phyloP scores from a whole-genome alignment of 2,113 vertebrate genomes.

The Proteles cristata region DNA sequence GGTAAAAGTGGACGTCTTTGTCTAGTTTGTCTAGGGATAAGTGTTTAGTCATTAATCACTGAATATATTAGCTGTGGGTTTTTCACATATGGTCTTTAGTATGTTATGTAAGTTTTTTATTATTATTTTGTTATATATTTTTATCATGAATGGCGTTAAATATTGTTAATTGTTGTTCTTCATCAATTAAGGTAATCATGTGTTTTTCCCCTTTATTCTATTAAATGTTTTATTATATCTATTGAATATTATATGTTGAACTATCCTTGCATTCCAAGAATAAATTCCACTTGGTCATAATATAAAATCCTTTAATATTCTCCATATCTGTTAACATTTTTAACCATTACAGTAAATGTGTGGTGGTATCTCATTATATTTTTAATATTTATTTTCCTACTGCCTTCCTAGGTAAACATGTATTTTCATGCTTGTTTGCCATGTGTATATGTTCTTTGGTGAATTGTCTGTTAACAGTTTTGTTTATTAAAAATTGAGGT shows the following conservation, averaged over 20 bases:
- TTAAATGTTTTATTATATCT: background rate
- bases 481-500: background rate
- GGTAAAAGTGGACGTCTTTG: background rate
- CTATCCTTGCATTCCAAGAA: background rate
- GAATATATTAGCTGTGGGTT: background rate
- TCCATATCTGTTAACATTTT: background rate
- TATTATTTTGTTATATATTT: background rate
- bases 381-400: background rate
- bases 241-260: background rate
- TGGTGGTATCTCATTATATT: background rate
- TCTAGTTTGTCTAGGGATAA: background rate
- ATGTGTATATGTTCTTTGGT: background rate
- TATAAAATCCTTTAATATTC: background rate
- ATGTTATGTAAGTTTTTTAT: background rate
- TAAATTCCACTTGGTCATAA: background rate
- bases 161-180: background rate
- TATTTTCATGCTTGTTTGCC: background rate
- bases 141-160: background rate
- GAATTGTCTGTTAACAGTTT: background rate
- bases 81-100: background rate
- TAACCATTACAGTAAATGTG: background rate
- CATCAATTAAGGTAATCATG: background rate
- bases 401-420: background rate
- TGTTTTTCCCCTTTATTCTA: background rate
- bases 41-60: background rate